These are phyloP conservation scores for Synodontis membranacea DNA, from an alignment of 2,113 vertebrate species.

Conservation along the genomic window DNA sequence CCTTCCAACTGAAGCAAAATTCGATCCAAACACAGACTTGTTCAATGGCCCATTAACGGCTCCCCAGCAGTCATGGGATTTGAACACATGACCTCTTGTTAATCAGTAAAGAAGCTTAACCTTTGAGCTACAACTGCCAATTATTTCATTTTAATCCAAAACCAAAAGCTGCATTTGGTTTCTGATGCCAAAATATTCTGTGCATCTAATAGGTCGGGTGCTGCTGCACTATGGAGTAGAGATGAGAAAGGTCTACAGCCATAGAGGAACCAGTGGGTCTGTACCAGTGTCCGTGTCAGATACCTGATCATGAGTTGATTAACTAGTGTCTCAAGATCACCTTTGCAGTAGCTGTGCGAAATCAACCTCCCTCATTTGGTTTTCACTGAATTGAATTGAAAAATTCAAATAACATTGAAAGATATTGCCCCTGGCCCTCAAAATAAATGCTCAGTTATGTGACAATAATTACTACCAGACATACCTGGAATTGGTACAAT, in stretches of 20 bases:
- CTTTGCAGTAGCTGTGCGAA: background rate
- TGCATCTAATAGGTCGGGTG: background rate
- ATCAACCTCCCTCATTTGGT: background rate
- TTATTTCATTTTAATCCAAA: background rate
- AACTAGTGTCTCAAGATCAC: background rate
- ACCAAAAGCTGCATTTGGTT: background rate
- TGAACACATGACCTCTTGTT: background rate
- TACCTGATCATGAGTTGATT: background rate
- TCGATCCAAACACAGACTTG: background rate
- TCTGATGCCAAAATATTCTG: background rate
- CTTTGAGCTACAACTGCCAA: background rate
- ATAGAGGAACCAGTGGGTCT: background rate
- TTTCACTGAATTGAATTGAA: background rate
- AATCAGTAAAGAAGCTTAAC: background rate
- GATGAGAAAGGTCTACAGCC: background rate
- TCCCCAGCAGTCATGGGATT: background rate
- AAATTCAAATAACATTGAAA: background rate
- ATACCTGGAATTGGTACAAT: background rate
- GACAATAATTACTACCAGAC: conserved; percentile 8
- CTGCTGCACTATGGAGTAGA: background rate
- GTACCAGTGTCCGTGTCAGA: background rate
- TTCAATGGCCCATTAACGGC: background rate
- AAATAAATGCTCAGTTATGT: conserved; percentile 17
- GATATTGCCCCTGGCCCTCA: background rate
- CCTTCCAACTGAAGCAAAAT: background rate